Base-by-base conservation (phyloP, 2,888 invertebrate genomes). In the Gryllus longicercus region DNA sequence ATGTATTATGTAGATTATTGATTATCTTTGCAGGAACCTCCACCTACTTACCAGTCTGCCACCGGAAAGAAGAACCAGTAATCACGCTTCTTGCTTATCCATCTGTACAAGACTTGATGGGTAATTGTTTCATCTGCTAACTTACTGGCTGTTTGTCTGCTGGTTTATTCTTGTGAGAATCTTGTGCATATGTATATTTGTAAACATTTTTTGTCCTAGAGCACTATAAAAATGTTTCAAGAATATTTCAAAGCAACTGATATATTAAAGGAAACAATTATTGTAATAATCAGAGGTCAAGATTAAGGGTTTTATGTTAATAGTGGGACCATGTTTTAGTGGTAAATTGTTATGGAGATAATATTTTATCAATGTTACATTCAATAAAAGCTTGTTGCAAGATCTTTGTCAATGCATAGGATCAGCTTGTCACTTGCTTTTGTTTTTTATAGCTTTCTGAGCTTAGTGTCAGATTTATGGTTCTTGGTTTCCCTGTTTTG, bases 11-110 rank as follows among this genome's bases (percentile, higher is more conserved):
- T 38, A 38, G 38, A 38, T 38, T 38, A 38, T 38, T 38, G 25
- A 23, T 76, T 77, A 76, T 25, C 83, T 83, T 87, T 89, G 77
- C 87, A 95, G 95, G 95, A 95, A 88, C 93, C 93, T 86, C 95
- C 95, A 81, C 95, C 95, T 86, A 93, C 92, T 84, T 95, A 95
- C 88, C 92, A 93, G 85, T 92, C 94, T 85, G 92, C 93, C 83
- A 91, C 91, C 84, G 91, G 91, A 84, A 94, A 94, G 88, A 94
- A 94, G 88, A 90, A 92, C 85, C 92, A 94, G 87, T 94, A 90
- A 91, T 63, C 14, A n/a, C 8, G 14, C 63, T 38, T 38, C 38
- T 38, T 38, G 38, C 38, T 38, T 38, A 38, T 38, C 38, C 38
- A 38, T 38, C 38, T 38, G 8, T 38, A 38, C 38, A 38, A 38